These are phyloP conservation scores for Teleogryllus occipitalis DNA, from an alignment of 1,140 invertebrate species.

Conservation along the genomic window DNA sequence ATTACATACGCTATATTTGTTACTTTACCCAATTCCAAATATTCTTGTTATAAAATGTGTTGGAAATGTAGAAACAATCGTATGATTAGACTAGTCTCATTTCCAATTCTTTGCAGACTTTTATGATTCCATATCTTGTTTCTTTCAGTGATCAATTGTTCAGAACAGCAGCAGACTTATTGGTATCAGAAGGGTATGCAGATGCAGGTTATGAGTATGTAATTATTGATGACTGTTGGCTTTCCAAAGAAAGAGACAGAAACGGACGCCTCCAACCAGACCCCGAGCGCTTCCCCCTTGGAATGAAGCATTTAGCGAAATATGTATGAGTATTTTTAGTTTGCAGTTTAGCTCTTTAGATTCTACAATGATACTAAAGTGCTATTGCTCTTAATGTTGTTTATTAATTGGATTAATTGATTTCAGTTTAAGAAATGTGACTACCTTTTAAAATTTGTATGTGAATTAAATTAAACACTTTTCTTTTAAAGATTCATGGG, in stretches of 20 bases:
- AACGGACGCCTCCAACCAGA: conserved; percentile 44
- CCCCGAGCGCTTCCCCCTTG: conserved; percentile 47
- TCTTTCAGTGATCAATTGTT: conserved; percentile 46
- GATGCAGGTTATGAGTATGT: conserved; percentile 49
- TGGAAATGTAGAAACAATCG: no score
- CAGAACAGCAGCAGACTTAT: conserved; percentile 43
- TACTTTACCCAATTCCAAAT: no score
- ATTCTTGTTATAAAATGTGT: no score
- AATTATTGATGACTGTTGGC: conserved; percentile 56
- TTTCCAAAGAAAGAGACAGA: conserved; percentile 38
- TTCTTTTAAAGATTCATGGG: conserved; percentile 55
- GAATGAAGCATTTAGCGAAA: conserved; percentile 47
- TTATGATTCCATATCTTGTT: no score
- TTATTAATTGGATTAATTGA: not conserved
- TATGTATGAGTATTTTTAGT: conserved; percentile 41
- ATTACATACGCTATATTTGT: no score
- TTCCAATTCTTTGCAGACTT: no score
- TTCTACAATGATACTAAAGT: no score
- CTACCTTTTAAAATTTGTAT: not conserved
- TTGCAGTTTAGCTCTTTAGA: no score
- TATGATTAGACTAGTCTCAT: no score
- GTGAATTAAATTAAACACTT: no score
- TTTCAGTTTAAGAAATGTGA: not conserved
- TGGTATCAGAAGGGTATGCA: conserved; percentile 47
- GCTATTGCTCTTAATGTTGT: not conserved